Conservation (phyloP, 2,888 invertebrate genomes). For the Rhagonycha lutea region DNA sequence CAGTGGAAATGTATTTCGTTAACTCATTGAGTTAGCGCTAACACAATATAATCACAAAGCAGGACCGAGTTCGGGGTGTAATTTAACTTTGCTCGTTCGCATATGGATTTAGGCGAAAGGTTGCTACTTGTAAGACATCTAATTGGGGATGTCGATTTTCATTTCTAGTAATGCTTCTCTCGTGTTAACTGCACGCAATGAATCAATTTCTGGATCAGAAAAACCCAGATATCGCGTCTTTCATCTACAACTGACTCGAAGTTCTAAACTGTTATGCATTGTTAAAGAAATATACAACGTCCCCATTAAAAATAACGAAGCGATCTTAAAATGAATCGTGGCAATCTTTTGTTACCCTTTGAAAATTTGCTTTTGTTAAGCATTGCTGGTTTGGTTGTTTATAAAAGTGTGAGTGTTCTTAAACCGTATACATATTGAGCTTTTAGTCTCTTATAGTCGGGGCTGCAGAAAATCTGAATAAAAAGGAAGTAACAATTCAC, state of each 20-base stretch:
- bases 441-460: slow-evolving; percentile 15
- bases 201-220: background rate
- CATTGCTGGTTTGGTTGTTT: slow-evolving; percentile 10
- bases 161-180: background rate
- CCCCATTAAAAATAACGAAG: background rate
- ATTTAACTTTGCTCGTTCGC: background rate
- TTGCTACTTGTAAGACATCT: background rate
- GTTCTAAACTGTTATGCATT: background rate
- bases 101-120: background rate
- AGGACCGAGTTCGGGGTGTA: background rate
- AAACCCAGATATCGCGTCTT: background rate
- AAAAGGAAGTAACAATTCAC: slow-evolving; percentile 17
- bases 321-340: background rate
- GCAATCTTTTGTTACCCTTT: background rate
- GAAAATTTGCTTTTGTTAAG: slow-evolving; percentile 3
- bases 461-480: slow-evolving; percentile 15
- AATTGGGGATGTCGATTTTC: background rate
- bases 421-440: slow-evolving; percentile 16
- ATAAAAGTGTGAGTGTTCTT: slow-evolving; percentile 12
- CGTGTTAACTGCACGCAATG: background rate
- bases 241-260: background rate
- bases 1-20: background rate
- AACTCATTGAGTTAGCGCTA: background rate
- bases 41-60: background rate
- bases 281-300: background rate